These are phyloP conservation scores for Abrostola tripartita DNA, from an alignment of 2,888 invertebrate species.

Conservation along the genomic window DNA sequence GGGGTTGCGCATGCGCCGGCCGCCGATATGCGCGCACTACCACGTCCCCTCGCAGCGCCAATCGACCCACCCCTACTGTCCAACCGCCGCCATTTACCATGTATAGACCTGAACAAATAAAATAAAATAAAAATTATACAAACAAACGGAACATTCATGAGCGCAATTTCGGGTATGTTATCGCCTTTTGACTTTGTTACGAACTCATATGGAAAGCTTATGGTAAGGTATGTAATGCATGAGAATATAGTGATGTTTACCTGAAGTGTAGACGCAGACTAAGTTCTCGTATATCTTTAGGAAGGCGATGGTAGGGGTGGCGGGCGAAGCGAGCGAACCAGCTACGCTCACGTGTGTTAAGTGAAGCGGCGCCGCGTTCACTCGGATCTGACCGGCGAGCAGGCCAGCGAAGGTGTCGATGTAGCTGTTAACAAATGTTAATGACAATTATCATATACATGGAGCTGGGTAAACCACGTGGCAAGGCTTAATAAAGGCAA, in stretches of 20 bases:
- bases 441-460: no score
- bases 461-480: no score
- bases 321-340: slow-evolving; percentile 93
- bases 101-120: slow-evolving; percentile 88
- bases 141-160: no score
- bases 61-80: slow-evolving; percentile 88
- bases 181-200: no score
- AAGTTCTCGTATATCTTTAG: slow-evolving; percentile 97
- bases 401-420: slow-evolving; percentile 97
- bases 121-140: background rate
- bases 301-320: slow-evolving; percentile 92
- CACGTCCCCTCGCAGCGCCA: slow-evolving; percentile 95
- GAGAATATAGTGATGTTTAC: slow-evolving; percentile 68
- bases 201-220: no score
- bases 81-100: slow-evolving; percentile 91
- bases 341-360: slow-evolving; percentile 95
- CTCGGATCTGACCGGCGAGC: slow-evolving; percentile 95
- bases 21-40: slow-evolving; percentile 96
- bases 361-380: slow-evolving; percentile 95
- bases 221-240: background rate
- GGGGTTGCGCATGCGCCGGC: slow-evolving; percentile 77
- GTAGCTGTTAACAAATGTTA: slow-evolving; percentile 89
- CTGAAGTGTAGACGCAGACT: slow-evolving; percentile 96
- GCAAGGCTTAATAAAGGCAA: no score
- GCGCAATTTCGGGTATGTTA: no score